Conservation (phyloP, 2,888 invertebrate genomes). For the Leistus spinibarbis region DNA sequence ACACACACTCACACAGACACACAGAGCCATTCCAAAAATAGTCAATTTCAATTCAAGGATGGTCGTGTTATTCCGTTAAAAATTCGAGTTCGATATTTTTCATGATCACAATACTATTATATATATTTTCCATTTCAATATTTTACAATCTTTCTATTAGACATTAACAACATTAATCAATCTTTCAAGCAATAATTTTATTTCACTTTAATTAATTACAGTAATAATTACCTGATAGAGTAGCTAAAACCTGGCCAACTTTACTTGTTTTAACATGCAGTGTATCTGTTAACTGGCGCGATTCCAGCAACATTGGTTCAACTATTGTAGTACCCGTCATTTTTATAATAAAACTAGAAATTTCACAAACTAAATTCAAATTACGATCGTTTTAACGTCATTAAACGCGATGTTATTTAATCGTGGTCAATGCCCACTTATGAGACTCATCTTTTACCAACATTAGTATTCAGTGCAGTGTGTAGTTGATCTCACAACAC, state of each 20-base stretch:
- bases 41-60: too few relatives aligned
- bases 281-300: not conserved
- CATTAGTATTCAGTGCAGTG: not conserved
- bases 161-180: too few relatives aligned
- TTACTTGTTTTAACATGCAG: not conserved
- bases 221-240: slow-evolving; percentile 50
- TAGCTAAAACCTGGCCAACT: not conserved
- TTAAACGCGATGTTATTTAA: not conserved
- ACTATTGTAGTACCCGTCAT: not conserved
- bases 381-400: not conserved
- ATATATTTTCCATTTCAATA: too few relatives aligned
- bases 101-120: too few relatives aligned
- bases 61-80: too few relatives aligned
- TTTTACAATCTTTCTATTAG: too few relatives aligned
- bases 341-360: not conserved
- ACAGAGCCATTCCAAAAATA: too few relatives aligned
- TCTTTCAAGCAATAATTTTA: too few relatives aligned
- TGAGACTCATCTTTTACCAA: not conserved
- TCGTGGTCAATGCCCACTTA: not conserved
- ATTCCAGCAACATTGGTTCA: not conserved
- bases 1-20: too few relatives aligned
- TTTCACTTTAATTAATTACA: not conserved
- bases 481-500: not conserved
- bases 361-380: not conserved
- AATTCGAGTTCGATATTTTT: too few relatives aligned